Conservation (phyloP, 1,140 invertebrate genomes). For the Oscheius sp. region DNA sequence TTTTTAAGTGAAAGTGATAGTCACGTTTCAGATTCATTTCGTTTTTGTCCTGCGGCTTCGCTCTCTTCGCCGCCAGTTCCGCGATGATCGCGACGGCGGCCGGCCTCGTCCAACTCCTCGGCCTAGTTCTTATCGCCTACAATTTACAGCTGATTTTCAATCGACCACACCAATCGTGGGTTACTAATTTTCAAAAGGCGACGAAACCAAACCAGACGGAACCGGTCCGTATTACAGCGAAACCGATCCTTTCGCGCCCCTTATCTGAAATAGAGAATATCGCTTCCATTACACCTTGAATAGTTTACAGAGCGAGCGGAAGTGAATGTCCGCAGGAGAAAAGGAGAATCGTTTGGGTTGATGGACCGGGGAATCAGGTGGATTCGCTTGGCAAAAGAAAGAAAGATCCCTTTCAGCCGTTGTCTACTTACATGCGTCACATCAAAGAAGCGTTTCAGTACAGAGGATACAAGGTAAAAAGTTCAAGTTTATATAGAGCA, state of each 20-base stretch:
- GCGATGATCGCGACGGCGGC: neutral
- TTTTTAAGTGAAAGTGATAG: no score
- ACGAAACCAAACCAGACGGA: neutral
- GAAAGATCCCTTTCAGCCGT: neutral
- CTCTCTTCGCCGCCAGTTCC: neutral
- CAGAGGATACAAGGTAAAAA: constrained; percentile 6
- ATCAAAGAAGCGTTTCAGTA: constrained; percentile 25
- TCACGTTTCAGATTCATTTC: no score
- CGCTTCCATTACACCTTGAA: neutral
- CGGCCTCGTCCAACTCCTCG: neutral
- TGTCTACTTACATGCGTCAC: constrained; percentile 19
- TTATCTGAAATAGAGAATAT: neutral
- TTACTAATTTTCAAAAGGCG: no score
- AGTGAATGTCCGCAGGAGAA: neutral
- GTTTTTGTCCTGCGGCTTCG: neutral
- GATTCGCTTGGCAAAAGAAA: neutral
- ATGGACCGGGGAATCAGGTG: constrained; percentile 13
- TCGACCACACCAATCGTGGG: neutral
- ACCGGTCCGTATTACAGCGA: neutral
- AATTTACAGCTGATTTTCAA: neutral
- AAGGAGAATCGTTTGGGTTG: constrained; percentile 9
- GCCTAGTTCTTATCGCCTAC: neutral
- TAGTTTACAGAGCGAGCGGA: neutral
- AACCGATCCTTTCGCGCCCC: neutral
- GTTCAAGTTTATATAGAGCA: neutral